These are phyloP conservation scores for Synergus laeviventris DNA, from an alignment of 2,888 invertebrate genomes.

Conservation along the genomic window DNA sequence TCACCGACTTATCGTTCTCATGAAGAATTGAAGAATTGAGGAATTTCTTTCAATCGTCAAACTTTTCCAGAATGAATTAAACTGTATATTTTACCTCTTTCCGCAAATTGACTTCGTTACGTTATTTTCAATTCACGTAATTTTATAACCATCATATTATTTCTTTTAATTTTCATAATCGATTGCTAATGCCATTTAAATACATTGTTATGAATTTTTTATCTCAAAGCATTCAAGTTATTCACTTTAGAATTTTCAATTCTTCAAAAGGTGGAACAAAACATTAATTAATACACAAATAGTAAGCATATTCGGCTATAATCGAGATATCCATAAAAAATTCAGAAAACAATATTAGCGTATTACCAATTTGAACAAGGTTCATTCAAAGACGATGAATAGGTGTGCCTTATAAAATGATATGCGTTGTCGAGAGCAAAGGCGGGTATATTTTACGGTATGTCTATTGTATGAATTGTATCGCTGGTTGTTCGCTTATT, in stretches of 20 bases:
- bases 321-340: too few relatives aligned
- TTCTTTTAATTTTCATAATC: too few relatives aligned
- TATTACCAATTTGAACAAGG: background rate
- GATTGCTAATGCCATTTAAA: background rate
- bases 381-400: conserved; percentile 23
- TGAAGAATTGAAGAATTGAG: too few relatives aligned
- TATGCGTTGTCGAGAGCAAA: conserved; percentile 25
- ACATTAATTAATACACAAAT: background rate
- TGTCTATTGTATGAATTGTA: conserved; percentile 31
- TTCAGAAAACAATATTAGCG: too few relatives aligned
- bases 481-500: conserved; percentile 21
- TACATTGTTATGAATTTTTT: background rate
- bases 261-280: background rate
- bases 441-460: background rate
- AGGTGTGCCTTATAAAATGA: conserved; percentile 24
- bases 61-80: too few relatives aligned
- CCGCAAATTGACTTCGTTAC: too few relatives aligned
- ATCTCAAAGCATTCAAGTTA: background rate
- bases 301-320: background rate
- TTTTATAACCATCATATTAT: too few relatives aligned
- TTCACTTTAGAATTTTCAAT: background rate
- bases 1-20: too few relatives aligned
- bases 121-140: too few relatives aligned
- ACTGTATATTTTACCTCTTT: too few relatives aligned
- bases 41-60: too few relatives aligned